A percentile compares a stretch with the other conserved stretches of the same genome.
Conservation (phyloP, 2,888 invertebrate species). For the Esperia sulphurella region DNA sequence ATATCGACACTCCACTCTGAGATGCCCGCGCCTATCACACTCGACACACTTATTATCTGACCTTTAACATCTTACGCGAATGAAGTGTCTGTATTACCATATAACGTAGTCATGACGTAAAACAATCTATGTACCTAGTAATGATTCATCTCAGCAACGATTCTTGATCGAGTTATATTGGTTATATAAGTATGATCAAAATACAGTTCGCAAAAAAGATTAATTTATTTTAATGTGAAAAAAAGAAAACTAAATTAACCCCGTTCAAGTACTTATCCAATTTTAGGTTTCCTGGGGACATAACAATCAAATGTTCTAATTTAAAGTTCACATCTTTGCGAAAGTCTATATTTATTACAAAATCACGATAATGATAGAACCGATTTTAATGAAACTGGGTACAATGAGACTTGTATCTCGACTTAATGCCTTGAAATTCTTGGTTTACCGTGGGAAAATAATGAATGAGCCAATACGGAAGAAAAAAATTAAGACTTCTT, state of each 20-base stretch:
- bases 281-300: no score
- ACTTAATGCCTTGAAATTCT: no score
- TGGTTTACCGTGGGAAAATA: no score
- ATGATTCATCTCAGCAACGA: constrained; percentile 3
- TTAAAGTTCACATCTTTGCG: no score
- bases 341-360: no score
- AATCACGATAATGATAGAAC: no score
- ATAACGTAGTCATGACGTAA: not conserved
- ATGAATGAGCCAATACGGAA: not conserved
- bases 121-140: not conserved
- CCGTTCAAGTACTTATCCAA: no score
- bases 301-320: no score
- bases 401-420: no score
- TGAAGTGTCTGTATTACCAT: constrained; percentile 1
- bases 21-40: not conserved
- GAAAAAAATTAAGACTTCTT: no score
- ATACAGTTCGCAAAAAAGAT: not conserved
- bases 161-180: constrained; percentile 11
- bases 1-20: not conserved
- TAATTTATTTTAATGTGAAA: not conserved
- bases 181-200: not conserved
- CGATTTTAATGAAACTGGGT: no score
- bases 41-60: constrained; percentile 18
- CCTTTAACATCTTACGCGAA: constrained; percentile 15
- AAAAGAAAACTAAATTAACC: no score